Evolutionary conservation across 2,888 invertebrate species (phyloP), one percentile per base, ranked within the genome.

Genomic region (Entomobrya multifasciata): DNA sequence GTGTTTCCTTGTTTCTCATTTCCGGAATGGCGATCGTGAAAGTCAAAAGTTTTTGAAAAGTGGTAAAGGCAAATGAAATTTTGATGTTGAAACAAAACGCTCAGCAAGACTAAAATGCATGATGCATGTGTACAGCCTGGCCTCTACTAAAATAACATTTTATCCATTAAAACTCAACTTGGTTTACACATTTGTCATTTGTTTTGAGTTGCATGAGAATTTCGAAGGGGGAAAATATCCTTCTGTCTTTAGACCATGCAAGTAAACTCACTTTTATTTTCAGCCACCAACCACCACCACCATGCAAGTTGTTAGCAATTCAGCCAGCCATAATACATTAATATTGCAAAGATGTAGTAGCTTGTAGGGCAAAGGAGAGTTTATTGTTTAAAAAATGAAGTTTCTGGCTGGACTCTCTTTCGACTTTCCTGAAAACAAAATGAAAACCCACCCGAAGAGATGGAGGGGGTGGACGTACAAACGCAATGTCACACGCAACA

Each of bases 401-500:
- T 22, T 55, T 36, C 22, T 10, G 22, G 22, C 55, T 55, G 10
- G 55, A 3, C 22, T 55, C n/a, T n/a, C n/a, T n/a, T n/a, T n/a
- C n/a, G n/a, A n/a, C n/a, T 55, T 20, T 25, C 57, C 57, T 20
- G 2, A 22, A 25, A 60, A 30, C 22, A 65, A 10, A 65, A 72
- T 15, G 20, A 36, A 55, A 55, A 52, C 17, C 70, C 44, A 52
- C 57, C 36, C 13, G 52, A 8, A 47, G 13, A 25, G 22, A 47
- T 30, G 57, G 62, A 72, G 3, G 13, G 20, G 67, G 5, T 36
- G 36, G 36, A 57, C 41, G 8, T 44, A 15, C 65, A 77, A 70
- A 57, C 78, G 57, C 65, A 84, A 84, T 62, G 67, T 52, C 55
- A 70, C 62, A 84, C 84, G 77, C 77, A 77, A 84, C 77, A 8